Base-by-base conservation (phyloP, 2,113 vertebrate genomes). In the Petromus typicus region DNA sequence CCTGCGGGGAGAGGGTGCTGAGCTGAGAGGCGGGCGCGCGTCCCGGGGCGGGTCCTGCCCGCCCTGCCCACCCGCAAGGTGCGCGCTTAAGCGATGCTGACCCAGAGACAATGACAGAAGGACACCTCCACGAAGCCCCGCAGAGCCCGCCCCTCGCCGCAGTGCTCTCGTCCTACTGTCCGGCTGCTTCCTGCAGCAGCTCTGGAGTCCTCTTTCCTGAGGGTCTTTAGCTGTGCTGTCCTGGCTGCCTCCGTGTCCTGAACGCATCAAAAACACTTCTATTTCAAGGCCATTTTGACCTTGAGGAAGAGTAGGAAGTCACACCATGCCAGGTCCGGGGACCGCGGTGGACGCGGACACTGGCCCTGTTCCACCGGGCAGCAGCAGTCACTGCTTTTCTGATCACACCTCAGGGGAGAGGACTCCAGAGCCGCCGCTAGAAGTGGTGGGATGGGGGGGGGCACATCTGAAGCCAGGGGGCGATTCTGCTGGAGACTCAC, bases 1-100 rank as follows among this genome's bases (percentile, higher is more conserved):
- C 99, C 97, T 99, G 97, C 0, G 2, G 22, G 45, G 1, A 0
- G 17, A 43, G 59, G 48, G 48, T 7, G 48, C 48, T 51, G 48
- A 51, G 6, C 48, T 51, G 48, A 51, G 48, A 5, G 48, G 48
- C 48, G 48, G 48, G 48, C 48, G 5, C 48, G 6, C 6, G 48
- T 5, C 10, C 48, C 48, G 23, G 59, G 25, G 27, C 8, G 25
- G 11, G 10, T 10, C 48, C 61, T 63, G 61, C 27, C 61, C 12
- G 27, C 61, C 61, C 61, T 1, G 11, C 10, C 27, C 61, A 12
- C 61, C 61, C 12, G 30, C 61, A 30, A 30, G 61, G 61, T n/a
- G n/a, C n/a, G n/a, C n/a, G n/a, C n/a, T n/a, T n/a, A n/a, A 4
- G 3, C 7, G 23, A 61, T 63, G 48, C 48, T 51, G 48, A 51